Evolutionary conservation across 1,140 invertebrate genomes (phyloP).

Genomic region (Papilio helenus): DNA sequence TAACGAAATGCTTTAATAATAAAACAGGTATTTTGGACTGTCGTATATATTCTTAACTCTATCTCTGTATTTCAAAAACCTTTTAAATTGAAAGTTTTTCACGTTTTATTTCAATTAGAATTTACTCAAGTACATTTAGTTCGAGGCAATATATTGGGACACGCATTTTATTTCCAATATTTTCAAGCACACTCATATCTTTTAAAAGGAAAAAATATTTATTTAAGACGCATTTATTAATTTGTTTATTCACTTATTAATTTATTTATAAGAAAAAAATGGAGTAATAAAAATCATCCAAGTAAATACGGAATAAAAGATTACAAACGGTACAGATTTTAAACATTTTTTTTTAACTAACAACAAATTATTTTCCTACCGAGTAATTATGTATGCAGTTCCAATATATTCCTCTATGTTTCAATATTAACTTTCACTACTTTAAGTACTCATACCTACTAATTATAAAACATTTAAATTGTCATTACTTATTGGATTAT

Average conservation of each 20-base stretch:
- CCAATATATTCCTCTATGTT: neutral
- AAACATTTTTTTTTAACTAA: no score
- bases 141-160: conserved; percentile 29
- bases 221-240: neutral
- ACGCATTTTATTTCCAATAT: neutral
- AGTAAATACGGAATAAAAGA: no score
- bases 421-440: neutral
- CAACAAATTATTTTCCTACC: no score
- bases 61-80: conserved; percentile 54
- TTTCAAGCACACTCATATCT: neutral
- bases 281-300: no score
- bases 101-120: no score
- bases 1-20: conserved; percentile 80
- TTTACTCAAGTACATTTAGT: no score
- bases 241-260: neutral
- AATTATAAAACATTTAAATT: neutral
- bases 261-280: neutral
- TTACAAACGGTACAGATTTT: neutral
- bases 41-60: conserved; percentile 66
- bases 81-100: conserved; percentile 42
- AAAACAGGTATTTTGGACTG: conserved; percentile 81
- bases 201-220: no score
- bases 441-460: neutral
- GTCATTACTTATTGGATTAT: neutral
- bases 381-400: neutral